A percentile compares a stretch with the other conserved stretches of the same genome.
Evolutionary conservation across 2,797 vertebrate species (phyloP).

Genomic region (Pseudochirops corinnae): DNA sequence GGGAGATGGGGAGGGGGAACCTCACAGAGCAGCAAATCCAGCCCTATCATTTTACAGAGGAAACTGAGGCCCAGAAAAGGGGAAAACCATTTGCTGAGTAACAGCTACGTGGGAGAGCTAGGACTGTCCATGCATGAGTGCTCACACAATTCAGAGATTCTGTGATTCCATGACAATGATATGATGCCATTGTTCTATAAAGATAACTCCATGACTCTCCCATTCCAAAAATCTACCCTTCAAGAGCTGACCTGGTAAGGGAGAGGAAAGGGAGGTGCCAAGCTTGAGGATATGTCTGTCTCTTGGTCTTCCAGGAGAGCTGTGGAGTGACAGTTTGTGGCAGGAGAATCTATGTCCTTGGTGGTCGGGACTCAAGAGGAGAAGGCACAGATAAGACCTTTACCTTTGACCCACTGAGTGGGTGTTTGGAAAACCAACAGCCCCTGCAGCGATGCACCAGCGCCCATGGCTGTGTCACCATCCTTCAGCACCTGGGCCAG

Average conservation of each 20-base stretch:
- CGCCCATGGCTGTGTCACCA: conserved; percentile 88
- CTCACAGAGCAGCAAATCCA: neutral
- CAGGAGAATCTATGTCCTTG: conserved; percentile 88
- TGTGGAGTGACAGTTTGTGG: conserved; percentile 87
- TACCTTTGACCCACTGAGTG: conserved; percentile 81
- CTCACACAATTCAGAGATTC: neutral
- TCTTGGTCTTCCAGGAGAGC: conserved; percentile 84
- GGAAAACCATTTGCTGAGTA: neutral
- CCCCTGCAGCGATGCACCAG: conserved; percentile 86
- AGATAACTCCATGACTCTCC: neutral
- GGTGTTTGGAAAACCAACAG: conserved; percentile 78
- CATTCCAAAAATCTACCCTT: neutral
- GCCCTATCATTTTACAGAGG: neutral
- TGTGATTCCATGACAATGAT: neutral
- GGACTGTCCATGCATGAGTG: neutral
- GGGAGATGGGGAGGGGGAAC: neutral
- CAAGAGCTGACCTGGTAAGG: neutral
- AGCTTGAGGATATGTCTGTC: neutral
- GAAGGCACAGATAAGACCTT: conserved; percentile 84
- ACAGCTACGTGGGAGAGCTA: neutral
- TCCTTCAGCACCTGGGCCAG: conserved; percentile 82
- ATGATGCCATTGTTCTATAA: neutral
- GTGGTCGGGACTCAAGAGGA: conserved; percentile 84
- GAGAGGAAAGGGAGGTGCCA: neutral
- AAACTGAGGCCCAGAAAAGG: no score